A percentile compares a stretch with the other conserved stretches of the same genome.
Conservation (phyloP, 2,888 invertebrate genomes). For the Pammene fasciana region DNA sequence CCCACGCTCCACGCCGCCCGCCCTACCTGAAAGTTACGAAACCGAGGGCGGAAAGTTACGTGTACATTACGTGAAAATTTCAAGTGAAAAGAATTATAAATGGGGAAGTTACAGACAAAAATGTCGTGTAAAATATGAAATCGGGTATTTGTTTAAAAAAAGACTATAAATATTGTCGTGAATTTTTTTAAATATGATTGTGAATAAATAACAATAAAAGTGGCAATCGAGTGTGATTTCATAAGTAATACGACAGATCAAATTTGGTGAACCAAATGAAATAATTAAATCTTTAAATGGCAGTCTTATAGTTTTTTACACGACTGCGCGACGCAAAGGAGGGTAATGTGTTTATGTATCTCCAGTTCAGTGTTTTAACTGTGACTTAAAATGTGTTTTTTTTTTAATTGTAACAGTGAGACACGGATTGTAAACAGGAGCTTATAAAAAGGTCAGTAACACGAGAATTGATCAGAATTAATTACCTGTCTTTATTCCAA, state of each 20-base stretch:
- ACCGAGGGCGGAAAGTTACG: neutral
- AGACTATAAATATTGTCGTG: no score
- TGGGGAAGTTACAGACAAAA: no score
- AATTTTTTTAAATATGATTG: no score
- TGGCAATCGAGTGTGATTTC: no score
- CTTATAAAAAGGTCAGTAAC: conserved; percentile 10
- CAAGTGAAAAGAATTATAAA: neutral
- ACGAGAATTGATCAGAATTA: neutral
- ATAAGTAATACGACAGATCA: neutral
- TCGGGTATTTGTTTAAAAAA: no score
- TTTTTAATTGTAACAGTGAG: neutral
- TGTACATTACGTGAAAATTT: neutral
- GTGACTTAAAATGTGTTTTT: neutral
- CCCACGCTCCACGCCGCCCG: conserved; percentile 42
- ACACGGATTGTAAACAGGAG: neutral
- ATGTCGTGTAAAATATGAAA: no score
- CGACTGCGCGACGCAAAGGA: no score
- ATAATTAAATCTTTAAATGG: no score
- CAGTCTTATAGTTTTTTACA: no score
- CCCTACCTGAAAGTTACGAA: conserved; percentile 41
- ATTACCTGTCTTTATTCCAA: neutral
- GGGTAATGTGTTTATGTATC: no score
- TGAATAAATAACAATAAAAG: no score
- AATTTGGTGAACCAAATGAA: no score
- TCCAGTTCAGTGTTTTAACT: neutral